These are phyloP conservation scores for Mimas tiliae DNA, from an alignment of 2,888 invertebrate species.

Conservation along the genomic window DNA sequence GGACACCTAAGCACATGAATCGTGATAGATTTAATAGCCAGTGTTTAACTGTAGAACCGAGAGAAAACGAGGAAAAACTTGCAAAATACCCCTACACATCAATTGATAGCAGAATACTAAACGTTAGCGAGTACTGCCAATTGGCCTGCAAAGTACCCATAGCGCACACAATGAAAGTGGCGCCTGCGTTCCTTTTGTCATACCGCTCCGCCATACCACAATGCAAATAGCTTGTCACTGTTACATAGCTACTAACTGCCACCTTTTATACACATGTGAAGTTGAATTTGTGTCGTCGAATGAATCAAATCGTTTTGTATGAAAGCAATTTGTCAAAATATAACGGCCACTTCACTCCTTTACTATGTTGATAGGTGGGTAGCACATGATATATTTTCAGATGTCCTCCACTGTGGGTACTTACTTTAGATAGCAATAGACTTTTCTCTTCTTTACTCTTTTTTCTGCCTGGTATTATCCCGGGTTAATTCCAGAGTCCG, in stretches of 20 bases:
- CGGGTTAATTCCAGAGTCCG: no score
- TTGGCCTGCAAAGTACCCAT: conserved; percentile 29
- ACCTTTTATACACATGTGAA: conserved; percentile 10
- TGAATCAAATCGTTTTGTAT: background rate
- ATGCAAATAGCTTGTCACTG: conserved; percentile 24
- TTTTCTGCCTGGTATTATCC: no score
- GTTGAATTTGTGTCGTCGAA: conserved; percentile 7
- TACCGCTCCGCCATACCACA: conserved; percentile 22
- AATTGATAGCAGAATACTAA: conserved; percentile 30
- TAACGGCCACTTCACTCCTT: no score
- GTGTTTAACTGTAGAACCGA: background rate
- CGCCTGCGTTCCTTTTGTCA: conserved; percentile 44
- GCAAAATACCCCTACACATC: conserved; percentile 1
- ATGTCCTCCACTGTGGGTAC: no score
- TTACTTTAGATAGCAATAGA: no score
- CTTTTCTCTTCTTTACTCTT: no score
- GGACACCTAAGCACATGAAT: conserved; percentile 8
- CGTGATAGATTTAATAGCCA: background rate
- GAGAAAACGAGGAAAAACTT: conserved; percentile 22
- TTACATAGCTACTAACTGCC: conserved; percentile 20
- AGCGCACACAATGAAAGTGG: conserved; percentile 53
- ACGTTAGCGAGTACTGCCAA: conserved; percentile 32
- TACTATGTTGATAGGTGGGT: no score
- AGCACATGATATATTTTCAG: no score
- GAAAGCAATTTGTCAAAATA: background rate